Evolutionary conservation across 2,888 invertebrate species (phyloP), one percentile per base, ranked within the genome.

Genomic region (Drosophila quasianomalipes): DNA sequence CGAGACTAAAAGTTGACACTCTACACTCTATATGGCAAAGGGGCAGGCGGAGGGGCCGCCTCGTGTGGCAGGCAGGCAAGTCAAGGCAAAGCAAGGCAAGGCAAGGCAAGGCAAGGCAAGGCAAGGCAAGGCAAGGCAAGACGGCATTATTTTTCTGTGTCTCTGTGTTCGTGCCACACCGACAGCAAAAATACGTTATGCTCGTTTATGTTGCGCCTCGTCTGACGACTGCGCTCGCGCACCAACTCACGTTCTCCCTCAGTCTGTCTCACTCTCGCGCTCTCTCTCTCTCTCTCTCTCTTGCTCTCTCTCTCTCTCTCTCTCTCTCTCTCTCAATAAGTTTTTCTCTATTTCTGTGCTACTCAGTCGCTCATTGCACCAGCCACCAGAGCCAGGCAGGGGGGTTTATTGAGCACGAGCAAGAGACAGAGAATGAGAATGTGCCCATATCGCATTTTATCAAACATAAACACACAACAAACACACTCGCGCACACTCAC

Each of bases 391-490:
- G 65, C 64, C 57, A 59, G 81, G 71, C 70, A 74, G 74, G 71
- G 79, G 81, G 81, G 78, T 81, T 81, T 81, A 78, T 81, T 81
- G 80, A 81, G 80, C 71, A 78, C 76, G 63, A 76, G 74, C 63
- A 79, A 66, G 65, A 35, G 65, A 62, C 68, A 71, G 55, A 39
- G 67, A 67, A 52, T 67, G 83, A 83, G 84, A 86, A 89, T 88
- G 90, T 85, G 90, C 85, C 86, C 87, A 88, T 90, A 88, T 88
- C 90, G 90, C 86, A 85, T 88, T 88, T 88, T 90, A 88, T 88
- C 87, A 90, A 90, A 87, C 81, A 89, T 82, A 82, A 85, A 85
- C 83, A 89, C 79, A 83, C 26, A 47, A 47, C 47, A 47, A 47
- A 47, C 47, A 47, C 47, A 47, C 47, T 4, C 26, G 16, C 22